Evolutionary conservation across 2,888 invertebrate species (phyloP), one percentile per base, ranked within the genome.

Genomic region (Magallana nippona): DNA sequence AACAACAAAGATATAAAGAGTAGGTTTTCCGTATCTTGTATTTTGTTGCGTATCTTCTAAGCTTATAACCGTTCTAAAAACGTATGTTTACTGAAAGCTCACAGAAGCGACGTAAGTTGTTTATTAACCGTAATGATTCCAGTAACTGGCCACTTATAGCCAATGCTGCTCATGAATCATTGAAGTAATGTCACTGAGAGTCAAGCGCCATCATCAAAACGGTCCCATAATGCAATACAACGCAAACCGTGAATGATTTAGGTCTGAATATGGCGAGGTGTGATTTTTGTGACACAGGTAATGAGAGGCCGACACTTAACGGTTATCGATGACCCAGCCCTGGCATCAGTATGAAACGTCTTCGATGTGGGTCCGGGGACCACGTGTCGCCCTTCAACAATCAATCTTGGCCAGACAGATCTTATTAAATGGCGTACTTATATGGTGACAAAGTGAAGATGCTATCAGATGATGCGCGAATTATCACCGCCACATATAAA

Each of bases 211-310:
- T 27, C 32, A 11, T 60, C 19, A n/a, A 60, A 60, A 60, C 10
- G 8, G 19, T 17, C n/a, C 60, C 60, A 22, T 27, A 71, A 71
- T 71, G 71, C 71, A 71, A 71, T 32, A 27, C 11, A 71, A 71
- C 71, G 71, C 57, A 79, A 79, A 55, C 19, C 15, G 71, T 71
- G 27, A 62, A 58, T 83, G 83, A 83, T 83, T 83, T 79, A 83
- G 44, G 62, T 55, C 44, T 13, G 44, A 80, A 83, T 71, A 80
- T 63, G 55, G n/a, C 11, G 44, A 84, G 84, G 84, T 84, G 84
- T 84, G 84, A 84, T 71, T 84, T 84, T 84, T 84, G 80, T 80
- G 58, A 78, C 81, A 32, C 71, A 62, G 60, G 60, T 84, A 84
- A 84, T 77, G 81, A 84, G 81, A 78, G 19, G 62, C 17, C 78